Base-by-base conservation (phyloP, 1,140 invertebrate genomes). In the Drosophila virilis region DNA sequence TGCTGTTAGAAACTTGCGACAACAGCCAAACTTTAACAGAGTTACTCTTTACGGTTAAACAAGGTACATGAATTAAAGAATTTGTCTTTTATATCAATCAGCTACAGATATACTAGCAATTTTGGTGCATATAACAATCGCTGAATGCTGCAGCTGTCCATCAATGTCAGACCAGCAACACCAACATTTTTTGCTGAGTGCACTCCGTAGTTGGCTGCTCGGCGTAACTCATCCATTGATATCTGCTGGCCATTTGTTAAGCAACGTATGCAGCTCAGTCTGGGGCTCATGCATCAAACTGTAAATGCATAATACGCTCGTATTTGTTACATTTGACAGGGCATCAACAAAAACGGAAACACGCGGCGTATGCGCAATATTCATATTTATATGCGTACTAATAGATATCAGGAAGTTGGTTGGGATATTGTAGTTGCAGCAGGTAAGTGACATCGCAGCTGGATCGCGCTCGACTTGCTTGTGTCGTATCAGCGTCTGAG, bases 231-330 rank as follows among this genome's bases (percentile, higher is more conserved):
- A 78, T 78, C 76, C 76, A 74, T 78, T 78, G 76, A 74, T 78
- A 78, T 73, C 76, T 67, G 76, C 57, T 78, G 76, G 69, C 69
- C 77, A 78, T 78, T 78, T 78, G 77, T 79, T 78, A 78, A 68
- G 77, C 76, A 71, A 33, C 37, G 9, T 9, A 46, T 55, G 48
- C 43, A 71, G 12, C 51, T 51, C 57, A 42, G 50, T 71, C 69
- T n/a, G 40, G 55, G 46, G 43, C 22, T 28, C 69, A 80, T 80
- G 68, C 72, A 80, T 80, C 78, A 80, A 74, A 66, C 54, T 67
- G 71, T 43, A 55, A 38, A 32, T 32, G 60, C 66, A 80, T 76
- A 80, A 77, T 81, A 62, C 78, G 61, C 69, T 62, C 78, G 58
- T 81, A 77, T 81, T 74, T 74, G 68, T 81, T 77, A 81, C 57